Evolutionary conservation across 1,140 invertebrate species (phyloP).

Genomic region (Drosophila pachea): DNA sequence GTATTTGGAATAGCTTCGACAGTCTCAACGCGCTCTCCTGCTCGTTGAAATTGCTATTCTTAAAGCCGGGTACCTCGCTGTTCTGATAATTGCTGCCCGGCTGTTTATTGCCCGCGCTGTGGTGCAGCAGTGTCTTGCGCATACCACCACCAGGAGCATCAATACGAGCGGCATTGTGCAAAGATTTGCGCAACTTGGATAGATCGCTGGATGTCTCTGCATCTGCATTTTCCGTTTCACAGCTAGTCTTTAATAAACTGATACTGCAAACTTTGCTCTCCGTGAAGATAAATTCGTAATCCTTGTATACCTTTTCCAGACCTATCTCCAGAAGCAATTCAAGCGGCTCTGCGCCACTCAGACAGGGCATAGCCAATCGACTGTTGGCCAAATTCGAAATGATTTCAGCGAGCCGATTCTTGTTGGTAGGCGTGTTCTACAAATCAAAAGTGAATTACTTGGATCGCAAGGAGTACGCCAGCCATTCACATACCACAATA

Average conservation of each 20-base stretch:
- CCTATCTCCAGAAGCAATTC: constrained; percentile 78
- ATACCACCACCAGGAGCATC: constrained; percentile 37
- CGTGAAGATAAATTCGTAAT: constrained; percentile 75
- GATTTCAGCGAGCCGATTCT: constrained; percentile 75
- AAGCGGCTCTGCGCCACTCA: constrained; percentile 71
- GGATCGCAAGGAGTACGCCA: background rate
- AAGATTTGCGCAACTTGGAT: constrained; percentile 73
- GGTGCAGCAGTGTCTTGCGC: constrained; percentile 69
- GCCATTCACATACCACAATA: constrained; percentile 60
- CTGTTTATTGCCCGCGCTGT: constrained; percentile 33
- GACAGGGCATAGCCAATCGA: constrained; percentile 71
- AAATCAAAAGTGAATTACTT: background rate
- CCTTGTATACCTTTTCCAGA: constrained; percentile 73
- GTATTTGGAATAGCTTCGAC: constrained; percentile 69
- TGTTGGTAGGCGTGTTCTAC: constrained; percentile 75
- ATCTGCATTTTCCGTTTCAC: constrained; percentile 9
- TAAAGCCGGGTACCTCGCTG: constrained; percentile 59
- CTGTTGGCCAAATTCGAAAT: constrained; percentile 73
- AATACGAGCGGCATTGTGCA: constrained; percentile 64
- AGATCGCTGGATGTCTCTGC: constrained; percentile 24
- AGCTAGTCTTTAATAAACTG: constrained; percentile 48
- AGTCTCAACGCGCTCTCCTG: constrained; percentile 53
- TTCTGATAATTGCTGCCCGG: constrained; percentile 46
- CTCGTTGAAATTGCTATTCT: constrained; percentile 73
- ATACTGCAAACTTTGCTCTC: constrained; percentile 74